A percentile compares a stretch with the other conserved stretches of the same genome.
These are phyloP conservation scores for Drosophila varians DNA, from an alignment of 1,140 invertebrate species.

Conservation along the genomic window DNA sequence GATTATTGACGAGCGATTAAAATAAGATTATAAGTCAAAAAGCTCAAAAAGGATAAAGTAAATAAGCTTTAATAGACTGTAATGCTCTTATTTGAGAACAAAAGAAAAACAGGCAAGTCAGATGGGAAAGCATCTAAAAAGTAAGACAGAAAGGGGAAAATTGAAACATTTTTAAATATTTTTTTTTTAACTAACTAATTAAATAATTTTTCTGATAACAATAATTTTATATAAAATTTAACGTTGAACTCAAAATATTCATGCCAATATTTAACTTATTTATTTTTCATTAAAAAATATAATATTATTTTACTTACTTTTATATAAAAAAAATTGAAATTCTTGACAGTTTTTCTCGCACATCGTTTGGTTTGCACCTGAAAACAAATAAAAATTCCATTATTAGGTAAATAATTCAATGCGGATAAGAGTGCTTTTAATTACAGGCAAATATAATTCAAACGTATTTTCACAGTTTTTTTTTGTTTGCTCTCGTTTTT, in stretches of 20 bases:
- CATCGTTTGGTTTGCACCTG: background rate
- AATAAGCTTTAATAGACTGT: background rate
- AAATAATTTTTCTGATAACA: too few species aligned
- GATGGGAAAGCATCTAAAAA: background rate
- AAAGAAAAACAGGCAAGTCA: background rate
- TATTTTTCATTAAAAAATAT: background rate
- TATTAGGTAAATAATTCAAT: background rate
- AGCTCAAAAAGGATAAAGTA: background rate
- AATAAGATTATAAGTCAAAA: constrained; percentile 4
- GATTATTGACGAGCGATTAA: constrained; percentile 1
- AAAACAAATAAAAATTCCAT: background rate
- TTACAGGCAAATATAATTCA: constrained; percentile 2
- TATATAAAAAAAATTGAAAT: background rate
- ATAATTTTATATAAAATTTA: background rate
- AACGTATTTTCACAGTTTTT: background rate
- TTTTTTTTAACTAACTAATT: too few species aligned
- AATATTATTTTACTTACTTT: background rate
- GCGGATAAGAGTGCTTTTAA: background rate
- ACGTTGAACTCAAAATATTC: background rate
- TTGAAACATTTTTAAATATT: too few species aligned
- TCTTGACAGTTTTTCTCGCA: background rate
- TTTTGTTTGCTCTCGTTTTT: constrained; percentile 1
- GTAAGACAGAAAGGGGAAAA: too few species aligned
- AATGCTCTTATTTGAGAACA: background rate
- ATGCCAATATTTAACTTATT: background rate